A percentile compares a stretch with the other conserved stretches of the same genome.
These are phyloP conservation scores for Caenorhabditis virilis DNA, from an alignment of 2,888 invertebrate genomes.

Conservation along the genomic window DNA sequence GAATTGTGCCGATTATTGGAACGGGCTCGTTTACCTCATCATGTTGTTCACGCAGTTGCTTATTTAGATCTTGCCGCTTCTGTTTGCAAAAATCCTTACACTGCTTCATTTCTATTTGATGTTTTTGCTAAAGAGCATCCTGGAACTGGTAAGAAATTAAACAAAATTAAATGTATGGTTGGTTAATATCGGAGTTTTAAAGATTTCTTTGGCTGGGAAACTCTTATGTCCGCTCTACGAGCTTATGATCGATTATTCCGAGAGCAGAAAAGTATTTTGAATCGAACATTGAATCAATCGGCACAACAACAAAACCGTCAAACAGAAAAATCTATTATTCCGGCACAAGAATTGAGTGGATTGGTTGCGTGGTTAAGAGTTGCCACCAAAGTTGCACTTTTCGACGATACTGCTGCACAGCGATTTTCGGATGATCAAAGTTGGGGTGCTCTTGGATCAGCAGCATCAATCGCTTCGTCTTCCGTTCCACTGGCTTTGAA, in stretches of 20 bases:
- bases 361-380: conserved; percentile 46
- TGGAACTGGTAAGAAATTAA: conserved; percentile 16
- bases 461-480: conserved; percentile 35
- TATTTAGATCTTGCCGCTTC: conserved; percentile 48
- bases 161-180: neutral
- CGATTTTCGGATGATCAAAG: conserved; percentile 43
- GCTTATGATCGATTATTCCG: conserved; percentile 43
- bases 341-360: conserved; percentile 46
- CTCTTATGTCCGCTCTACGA: conserved; percentile 42
- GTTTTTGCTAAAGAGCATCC: conserved; percentile 39
- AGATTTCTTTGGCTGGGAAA: conserved; percentile 47
- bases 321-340: conserved; percentile 19
- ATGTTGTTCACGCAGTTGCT: conserved; percentile 47
- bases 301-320: conserved; percentile 6
- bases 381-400: conserved; percentile 37
- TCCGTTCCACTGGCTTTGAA: conserved; percentile 47
- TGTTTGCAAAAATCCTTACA: conserved; percentile 38
- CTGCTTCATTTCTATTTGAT: conserved; percentile 47
- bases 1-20: conserved; percentile 46
- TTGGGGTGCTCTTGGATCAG: conserved; percentile 41
- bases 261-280: conserved; percentile 13
- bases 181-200: conserved; percentile 1
- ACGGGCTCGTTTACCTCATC: conserved; percentile 45
- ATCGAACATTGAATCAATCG: conserved; percentile 8
- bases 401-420: conserved; percentile 36